Conservation (phyloP, 2,888 invertebrate genomes). For the Lasioglossum lativentre region DNA sequence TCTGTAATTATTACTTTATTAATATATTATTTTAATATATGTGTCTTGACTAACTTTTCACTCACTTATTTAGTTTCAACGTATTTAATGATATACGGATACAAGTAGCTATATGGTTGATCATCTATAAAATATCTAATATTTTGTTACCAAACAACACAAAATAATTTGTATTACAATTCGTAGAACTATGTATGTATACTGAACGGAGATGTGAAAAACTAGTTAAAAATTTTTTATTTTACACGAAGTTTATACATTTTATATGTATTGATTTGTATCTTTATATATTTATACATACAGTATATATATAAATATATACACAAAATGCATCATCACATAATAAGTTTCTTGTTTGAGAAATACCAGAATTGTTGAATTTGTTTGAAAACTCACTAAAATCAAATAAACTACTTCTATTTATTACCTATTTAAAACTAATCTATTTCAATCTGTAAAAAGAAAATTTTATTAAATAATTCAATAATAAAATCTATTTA, state of each 20-base stretch:
- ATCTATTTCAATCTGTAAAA: constrained; percentile 42
- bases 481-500: constrained; percentile 37
- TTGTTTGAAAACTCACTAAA: constrained; percentile 36
- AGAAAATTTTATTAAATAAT: constrained; percentile 27
- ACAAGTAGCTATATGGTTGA: constrained; percentile 53
- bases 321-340: constrained; percentile 24
- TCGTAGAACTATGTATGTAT: constrained; percentile 14
- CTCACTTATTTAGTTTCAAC: constrained; percentile 50
- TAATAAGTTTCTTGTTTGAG: constrained; percentile 15
- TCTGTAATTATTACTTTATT: constrained; percentile 60
- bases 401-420: constrained; percentile 41
- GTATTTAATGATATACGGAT: constrained; percentile 44
- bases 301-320: constrained; percentile 13
- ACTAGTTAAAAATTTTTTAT: constrained; percentile 9
- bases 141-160: constrained; percentile 24
- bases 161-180: constrained; percentile 36
- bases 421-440: constrained; percentile 45
- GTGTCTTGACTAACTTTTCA: constrained; percentile 54
- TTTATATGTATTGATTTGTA: constrained; percentile 52
- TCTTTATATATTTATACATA: constrained; percentile 43
- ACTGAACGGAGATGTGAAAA: constrained; percentile 17
- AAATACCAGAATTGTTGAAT: constrained; percentile 23
- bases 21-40: constrained; percentile 53
- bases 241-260: constrained; percentile 32
- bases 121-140: constrained; percentile 35